Evolutionary conservation across 2,888 invertebrate species (phyloP).

Genomic region (Cyaniris semiargus): DNA sequence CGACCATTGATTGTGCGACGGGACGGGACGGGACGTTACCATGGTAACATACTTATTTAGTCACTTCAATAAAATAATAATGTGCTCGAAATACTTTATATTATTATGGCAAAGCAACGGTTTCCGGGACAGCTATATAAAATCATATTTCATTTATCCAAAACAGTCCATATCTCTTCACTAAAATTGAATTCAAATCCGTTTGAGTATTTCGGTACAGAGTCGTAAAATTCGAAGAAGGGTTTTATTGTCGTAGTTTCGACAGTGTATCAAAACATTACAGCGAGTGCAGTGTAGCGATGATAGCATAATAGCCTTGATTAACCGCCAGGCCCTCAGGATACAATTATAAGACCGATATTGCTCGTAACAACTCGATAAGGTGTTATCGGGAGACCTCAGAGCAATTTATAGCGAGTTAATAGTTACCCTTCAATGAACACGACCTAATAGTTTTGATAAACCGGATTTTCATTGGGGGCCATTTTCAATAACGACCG

Average conservation of each 20-base stretch:
- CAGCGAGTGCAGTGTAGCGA: constrained; percentile 41
- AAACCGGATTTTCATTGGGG: constrained; percentile 44
- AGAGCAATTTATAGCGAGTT: constrained; percentile 69
- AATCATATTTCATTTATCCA: neutral
- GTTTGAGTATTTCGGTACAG: neutral
- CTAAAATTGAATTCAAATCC: neutral
- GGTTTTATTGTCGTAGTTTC: constrained; percentile 37
- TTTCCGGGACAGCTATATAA: no score
- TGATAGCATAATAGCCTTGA: constrained; percentile 58
- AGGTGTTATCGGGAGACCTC: constrained; percentile 69
- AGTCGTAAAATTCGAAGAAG: constrained; percentile 16
- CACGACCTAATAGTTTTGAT: constrained; percentile 45
- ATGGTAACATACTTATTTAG: no score
- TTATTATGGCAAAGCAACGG: no score
- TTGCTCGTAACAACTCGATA: constrained; percentile 71
- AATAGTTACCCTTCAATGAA: constrained; percentile 66
- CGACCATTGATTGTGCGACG: no score
- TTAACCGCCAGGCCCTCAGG: constrained; percentile 62
- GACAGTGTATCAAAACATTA: constrained; percentile 42
- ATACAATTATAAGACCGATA: constrained; percentile 68
- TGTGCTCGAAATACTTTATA: no score
- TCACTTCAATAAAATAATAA: no score
- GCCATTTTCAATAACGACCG: constrained; percentile 32
- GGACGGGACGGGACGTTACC: no score
- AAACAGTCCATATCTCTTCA: neutral